Conservation (phyloP, 1,140 invertebrate genomes). For the Rhyacophila brunnea region DNA sequence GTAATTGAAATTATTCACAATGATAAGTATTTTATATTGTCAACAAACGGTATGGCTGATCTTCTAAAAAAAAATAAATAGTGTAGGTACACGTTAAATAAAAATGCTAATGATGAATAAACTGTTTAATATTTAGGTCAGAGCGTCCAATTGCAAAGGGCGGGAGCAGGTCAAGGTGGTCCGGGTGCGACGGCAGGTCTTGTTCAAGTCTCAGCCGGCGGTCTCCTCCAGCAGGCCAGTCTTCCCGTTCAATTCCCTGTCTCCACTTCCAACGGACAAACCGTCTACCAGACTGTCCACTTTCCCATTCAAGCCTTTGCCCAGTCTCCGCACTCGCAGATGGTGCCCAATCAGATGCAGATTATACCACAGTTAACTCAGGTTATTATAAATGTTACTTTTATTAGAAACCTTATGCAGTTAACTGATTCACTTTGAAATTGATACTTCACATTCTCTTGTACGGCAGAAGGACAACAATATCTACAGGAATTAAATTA, state of each 20-base stretch:
- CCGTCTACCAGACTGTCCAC: conserved; percentile 89
- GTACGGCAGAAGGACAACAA: too few species aligned
- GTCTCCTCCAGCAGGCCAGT: conserved; percentile 67
- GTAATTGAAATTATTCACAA: too few species aligned
- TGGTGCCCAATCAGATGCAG: conserved; percentile 59
- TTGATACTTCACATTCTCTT: too few species aligned
- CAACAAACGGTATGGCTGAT: too few species aligned
- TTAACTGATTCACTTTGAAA: too few species aligned
- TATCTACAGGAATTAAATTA: too few species aligned
- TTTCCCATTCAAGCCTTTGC: conserved; percentile 80
- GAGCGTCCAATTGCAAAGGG: conserved; percentile 24
- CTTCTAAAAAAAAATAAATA: too few species aligned
- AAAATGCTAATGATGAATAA: too few species aligned
- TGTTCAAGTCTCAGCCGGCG: conserved; percentile 63
- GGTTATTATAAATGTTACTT: conserved; percentile 43
- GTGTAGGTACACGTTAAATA: too few species aligned
- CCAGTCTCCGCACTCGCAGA: conserved; percentile 53
- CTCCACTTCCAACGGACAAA: conserved; percentile 84
- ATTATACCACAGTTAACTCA: conserved; percentile 75
- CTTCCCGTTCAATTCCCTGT: conserved; percentile 92
- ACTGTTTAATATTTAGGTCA: conserved; percentile 18
- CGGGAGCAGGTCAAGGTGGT: conserved; percentile 57
- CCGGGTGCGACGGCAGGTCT: conserved; percentile 59
- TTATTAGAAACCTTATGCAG: too few species aligned
- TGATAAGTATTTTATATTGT: too few species aligned